Base-by-base conservation (phyloP, 2,797 vertebrate genomes). In the Ctenochaetus hawaiiensis region DNA sequence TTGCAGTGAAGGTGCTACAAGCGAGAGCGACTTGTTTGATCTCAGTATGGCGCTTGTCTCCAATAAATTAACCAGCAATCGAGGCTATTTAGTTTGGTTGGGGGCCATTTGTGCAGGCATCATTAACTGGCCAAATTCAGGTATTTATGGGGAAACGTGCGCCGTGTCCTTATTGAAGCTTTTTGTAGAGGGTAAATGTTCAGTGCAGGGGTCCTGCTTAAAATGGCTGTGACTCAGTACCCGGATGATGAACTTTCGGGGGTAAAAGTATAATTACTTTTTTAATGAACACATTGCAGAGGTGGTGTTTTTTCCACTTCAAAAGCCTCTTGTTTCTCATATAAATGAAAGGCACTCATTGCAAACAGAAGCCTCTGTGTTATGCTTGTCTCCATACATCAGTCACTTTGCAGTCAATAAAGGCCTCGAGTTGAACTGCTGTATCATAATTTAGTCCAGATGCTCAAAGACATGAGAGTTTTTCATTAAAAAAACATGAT, bases 61-160 rank as follows among this genome's bases (percentile, higher is more conserved):
- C 85, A 94, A 93, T 94, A 95, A 95, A 94, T 94, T 93, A 94
- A 91, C 65, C 88, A 65, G 87, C 91, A 93, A 95, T 94, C 82
- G 79, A 72, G 89, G 90, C 88, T 66, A 85, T 91, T 95, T 93
- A 86, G 73, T 94, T 88, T 89, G 87, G 90, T 92, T 75, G 82
- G 90, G 87, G 92, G 91, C 89, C 92, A 84, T 92, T 92, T 91
- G 86, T 89, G 87, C 86, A 88, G 87, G 92, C 89, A 88, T 93
- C 93, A 92, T 94, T 95, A 95, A 93, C 90, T 61, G 83, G 84
- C 86, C 87, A 82, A 92, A 91, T 93, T 89, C 89, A 82, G 87
- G 88, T 86, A 90, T 94, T 96, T 95, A 95, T 92, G 89, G 88
- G 86, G 82, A 87, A 91, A 84, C n/a, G 84, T 83, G 82, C 54